Conservation (phyloP, 2,888 invertebrate species). For the Agonopterix subpropinquella region DNA sequence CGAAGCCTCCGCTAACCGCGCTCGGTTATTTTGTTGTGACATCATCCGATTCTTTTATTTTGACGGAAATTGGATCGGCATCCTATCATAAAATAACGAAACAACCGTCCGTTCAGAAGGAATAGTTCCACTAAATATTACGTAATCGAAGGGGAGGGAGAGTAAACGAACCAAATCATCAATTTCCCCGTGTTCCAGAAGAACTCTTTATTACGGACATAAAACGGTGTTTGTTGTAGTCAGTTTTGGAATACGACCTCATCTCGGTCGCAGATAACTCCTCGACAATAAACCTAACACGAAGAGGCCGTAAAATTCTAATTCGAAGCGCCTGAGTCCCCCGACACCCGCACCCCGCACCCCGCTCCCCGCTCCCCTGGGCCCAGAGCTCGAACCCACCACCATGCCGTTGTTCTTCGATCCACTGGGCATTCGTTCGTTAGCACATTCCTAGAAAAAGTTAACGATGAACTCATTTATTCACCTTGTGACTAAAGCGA, state of each 20-base stretch:
- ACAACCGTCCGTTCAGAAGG: too few relatives aligned
- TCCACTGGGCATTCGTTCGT: conserved; percentile 1
- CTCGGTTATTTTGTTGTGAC: conserved; percentile 31
- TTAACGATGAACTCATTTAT: conserved; percentile 7
- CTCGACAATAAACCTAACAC: conserved; percentile 71
- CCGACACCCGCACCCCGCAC: conserved; percentile 20
- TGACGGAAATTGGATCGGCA: not conserved
- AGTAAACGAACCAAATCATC: not conserved
- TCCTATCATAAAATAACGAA: too few relatives aligned
- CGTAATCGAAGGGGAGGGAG: not conserved
- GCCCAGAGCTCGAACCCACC: not conserved
- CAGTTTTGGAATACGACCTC: conserved; percentile 70
- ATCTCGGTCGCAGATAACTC: conserved; percentile 67
- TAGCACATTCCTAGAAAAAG: conserved; percentile 1
- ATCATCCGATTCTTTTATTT: conserved; percentile 2
- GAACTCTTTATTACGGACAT: conserved; percentile 45
- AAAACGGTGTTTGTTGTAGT: conserved; percentile 64
- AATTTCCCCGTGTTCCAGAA: not conserved
- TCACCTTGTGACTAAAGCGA: too few relatives aligned
- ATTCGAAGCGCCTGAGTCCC: conserved; percentile 51
- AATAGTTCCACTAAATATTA: too few relatives aligned
- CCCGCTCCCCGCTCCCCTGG: conserved; percentile 2
- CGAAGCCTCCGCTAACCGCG: conserved; percentile 29
- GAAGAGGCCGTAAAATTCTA: conserved; percentile 72
- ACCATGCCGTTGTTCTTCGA: not conserved